These are phyloP conservation scores for Fratercula arctica DNA, from an alignment of 2,797 vertebrate genomes.

Conservation along the genomic window DNA sequence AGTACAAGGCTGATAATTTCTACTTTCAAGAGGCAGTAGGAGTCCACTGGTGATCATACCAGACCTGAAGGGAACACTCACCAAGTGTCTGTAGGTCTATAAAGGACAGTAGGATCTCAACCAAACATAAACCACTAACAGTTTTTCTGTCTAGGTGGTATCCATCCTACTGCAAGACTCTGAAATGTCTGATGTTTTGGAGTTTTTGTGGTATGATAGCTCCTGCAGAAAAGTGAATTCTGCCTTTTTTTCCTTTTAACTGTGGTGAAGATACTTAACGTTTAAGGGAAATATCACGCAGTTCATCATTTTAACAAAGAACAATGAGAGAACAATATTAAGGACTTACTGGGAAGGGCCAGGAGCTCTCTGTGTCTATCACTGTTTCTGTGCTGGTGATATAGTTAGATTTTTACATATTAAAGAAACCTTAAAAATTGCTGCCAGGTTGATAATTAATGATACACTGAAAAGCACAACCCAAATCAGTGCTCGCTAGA, in stretches of 20 bases:
- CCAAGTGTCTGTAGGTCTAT: neutral
- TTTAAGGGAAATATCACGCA: neutral
- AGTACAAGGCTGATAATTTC: neutral
- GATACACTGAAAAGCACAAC: neutral
- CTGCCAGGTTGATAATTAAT: neutral
- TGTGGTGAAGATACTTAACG: neutral
- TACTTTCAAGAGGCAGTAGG: neutral
- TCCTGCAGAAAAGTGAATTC: neutral
- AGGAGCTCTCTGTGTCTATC: neutral
- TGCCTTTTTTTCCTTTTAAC: neutral
- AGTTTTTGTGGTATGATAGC: neutral
- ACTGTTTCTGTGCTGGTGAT: neutral
- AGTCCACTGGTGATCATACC: neutral
- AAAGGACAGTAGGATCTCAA: neutral
- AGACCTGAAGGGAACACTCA: neutral
- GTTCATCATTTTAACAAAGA: neutral
- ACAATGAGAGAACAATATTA: neutral
- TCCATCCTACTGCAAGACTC: neutral
- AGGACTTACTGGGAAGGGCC: neutral
- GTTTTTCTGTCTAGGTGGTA: neutral
- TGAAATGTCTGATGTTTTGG: neutral
- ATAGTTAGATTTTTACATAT: neutral
- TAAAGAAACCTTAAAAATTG: neutral
- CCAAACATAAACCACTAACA: neutral
- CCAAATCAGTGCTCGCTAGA: neutral